Base-by-base conservation (phyloP, 2,797 vertebrate species). In the Anguilla obscura region DNA sequence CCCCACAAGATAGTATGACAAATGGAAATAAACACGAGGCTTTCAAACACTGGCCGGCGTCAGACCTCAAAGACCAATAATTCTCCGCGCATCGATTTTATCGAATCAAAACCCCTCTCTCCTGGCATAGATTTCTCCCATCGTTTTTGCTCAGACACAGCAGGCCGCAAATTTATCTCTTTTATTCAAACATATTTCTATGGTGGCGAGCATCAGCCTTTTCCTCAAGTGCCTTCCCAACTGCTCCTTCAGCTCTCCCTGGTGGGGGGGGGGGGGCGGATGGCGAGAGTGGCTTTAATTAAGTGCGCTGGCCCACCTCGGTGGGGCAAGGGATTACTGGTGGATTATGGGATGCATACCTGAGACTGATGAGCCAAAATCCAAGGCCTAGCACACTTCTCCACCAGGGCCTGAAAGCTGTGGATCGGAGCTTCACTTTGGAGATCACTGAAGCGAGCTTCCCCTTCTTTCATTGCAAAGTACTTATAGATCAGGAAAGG, bases 321-420 rank as follows among this genome's bases (percentile, higher is more conserved):
- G 30, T 36, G 30, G 69, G 24, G 16, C 33, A 50, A 76, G 66
- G 83, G 30, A 85, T 85, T 74, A 74, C 48, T 12, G 82, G 50
- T 56, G 84, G 71, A 85, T 71, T 87, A 87, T 33, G n/a, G 27
- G 45, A 63, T 36, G 45, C 18, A 36, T 87, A 60, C 16, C 1
- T 69, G 56, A 52, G 56, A 84, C n/a, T 60, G 86, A 83, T 48
- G 76, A 80, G 58, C 58, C 14, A 16, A 24, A 60, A 18, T 16
- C 58, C 4, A 18, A 21, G 71, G 71, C 33, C n/a, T 8, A 18
- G 36, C 76, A 21, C 76, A 40, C 12, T 33, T 79, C 79, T 45
- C 79, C 16, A 10, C 18, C 3, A 74, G 27, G 12, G 3, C 69
- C 69, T 24, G 21, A n/a, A 6, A n/a, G 60, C 60, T n/a, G 1